Evolutionary conservation across 2,797 vertebrate genomes (phyloP).

Genomic region (Labeo calbasu): DNA sequence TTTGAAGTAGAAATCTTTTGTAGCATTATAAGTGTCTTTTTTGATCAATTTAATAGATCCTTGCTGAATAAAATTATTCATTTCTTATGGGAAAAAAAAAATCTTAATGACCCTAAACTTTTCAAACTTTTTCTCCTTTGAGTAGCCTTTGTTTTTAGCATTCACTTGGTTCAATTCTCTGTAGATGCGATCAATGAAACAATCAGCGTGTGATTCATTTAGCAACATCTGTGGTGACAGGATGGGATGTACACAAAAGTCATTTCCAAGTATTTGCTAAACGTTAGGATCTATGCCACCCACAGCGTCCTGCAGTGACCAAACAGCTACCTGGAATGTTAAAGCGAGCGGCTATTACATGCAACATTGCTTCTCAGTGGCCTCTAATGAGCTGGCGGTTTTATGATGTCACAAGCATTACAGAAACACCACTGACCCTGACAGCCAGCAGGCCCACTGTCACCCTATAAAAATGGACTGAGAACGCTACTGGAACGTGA

Average conservation of each 20-base stretch:
- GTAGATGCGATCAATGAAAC: background rate
- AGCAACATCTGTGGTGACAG: slow-evolving; percentile 18
- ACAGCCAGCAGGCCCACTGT: slow-evolving; percentile 41
- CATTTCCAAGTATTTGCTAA: background rate
- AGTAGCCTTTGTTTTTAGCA: background rate
- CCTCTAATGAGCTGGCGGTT: slow-evolving; percentile 58
- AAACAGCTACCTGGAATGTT: slow-evolving; percentile 53
- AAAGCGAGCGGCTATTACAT: slow-evolving; percentile 54
- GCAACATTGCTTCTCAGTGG: slow-evolving; percentile 57
- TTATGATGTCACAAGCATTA: slow-evolving; percentile 40
- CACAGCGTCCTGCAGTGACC: slow-evolving; percentile 35
- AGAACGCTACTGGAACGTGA: slow-evolving; percentile 41
- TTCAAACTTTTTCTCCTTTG: background rate
- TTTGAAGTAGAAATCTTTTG: background rate
- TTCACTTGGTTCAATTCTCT: background rate
- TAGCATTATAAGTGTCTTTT: background rate
- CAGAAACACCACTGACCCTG: slow-evolving; percentile 39
- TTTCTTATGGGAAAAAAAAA: background rate
- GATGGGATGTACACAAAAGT: slow-evolving; percentile 16
- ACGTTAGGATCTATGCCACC: slow-evolving; percentile 35
- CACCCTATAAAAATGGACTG: slow-evolving; percentile 46
- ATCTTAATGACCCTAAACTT: background rate
- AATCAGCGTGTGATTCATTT: background rate
- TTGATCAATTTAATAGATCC: background rate
- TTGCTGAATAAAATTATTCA: background rate